Base-by-base conservation (phyloP, 2,888 invertebrate species). In the Ischnura elegans region DNA sequence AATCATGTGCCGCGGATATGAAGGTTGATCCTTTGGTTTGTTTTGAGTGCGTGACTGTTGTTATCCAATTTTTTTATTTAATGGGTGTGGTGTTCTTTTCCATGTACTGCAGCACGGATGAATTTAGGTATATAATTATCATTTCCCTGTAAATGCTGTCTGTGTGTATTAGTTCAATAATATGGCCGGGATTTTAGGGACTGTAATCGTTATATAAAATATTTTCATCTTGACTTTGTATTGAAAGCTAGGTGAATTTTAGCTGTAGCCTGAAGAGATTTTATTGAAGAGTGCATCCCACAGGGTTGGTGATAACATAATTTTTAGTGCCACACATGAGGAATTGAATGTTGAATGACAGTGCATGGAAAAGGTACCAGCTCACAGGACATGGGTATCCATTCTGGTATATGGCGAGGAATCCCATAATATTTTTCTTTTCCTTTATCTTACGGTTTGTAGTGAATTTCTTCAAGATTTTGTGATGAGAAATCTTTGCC, bases 81-180 rank as follows among this genome's bases (percentile, higher is more conserved):
- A 61, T 42, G 90, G 90, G 90, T 61, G 19, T n/a, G 61, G 90
- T 90, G 90, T 55, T 90, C 43, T 90, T 43, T 90, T 66, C 90
- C 90, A 90, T 90, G 90, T 90, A 61, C 76, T 8, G 55, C 55
- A 90, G 43, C 90, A 66, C 66, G 61, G 90, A 43, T 90, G 25
- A 87, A 61, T 43, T 46, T 61, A 8, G 13, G 8, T 51, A n/a
- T 90, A 13, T 90, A 6, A 55, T n/a, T 42, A 66, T 90, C 42
- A 90, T 90, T 90, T 90, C 42, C n/a, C 36, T 43, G 46, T 86
- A 46, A 86, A 36, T 43, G 86, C 55, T 43, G 66, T 90, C 43
- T 66, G 8, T 90, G 61, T 90, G 90, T 43, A 61, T 43, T 61
- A 90, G 90, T 61, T 90, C n/a, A 66, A 43, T 36, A 76, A 76